Percentiles rank a stretch among this genome's conserved stretches.
phyloP scores from a whole-genome alignment of 2,113 vertebrate genomes.

The Papio anubis region DNA sequence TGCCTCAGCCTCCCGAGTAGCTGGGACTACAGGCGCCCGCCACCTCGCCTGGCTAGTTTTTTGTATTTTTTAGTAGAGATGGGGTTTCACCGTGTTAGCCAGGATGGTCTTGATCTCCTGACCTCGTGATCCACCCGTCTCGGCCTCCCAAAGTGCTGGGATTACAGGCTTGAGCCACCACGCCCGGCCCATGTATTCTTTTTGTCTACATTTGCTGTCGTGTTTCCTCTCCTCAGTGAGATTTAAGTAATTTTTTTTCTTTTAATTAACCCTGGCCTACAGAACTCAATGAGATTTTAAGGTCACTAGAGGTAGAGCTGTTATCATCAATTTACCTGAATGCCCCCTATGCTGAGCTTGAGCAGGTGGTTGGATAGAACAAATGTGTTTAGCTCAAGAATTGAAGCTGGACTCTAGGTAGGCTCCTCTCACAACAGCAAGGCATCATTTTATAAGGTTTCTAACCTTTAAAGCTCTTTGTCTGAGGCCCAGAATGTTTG shows the following conservation, averaged over 20 bases:
- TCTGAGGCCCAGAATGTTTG: slow-evolving; percentile 45
- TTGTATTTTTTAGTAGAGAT: too few species aligned
- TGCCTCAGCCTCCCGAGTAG: too few species aligned
- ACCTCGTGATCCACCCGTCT: too few species aligned
- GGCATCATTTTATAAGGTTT: slow-evolving; percentile 19
- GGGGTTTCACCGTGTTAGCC: too few species aligned
- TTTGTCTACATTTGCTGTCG: background rate
- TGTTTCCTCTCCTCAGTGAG: slow-evolving; percentile 23
- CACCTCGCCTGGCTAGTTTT: too few species aligned
- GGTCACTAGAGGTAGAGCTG: background rate
- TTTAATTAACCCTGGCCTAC: too few species aligned
- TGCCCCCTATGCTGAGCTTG: background rate
- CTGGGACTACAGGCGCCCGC: too few species aligned
- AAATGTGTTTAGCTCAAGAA: slow-evolving; percentile 43
- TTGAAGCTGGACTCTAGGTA: background rate
- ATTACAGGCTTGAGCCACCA: too few species aligned
- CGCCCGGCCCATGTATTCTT: background rate
- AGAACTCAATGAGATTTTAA: background rate
- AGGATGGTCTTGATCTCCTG: too few species aligned
- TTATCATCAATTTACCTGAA: slow-evolving; percentile 37
- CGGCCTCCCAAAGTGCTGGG: too few species aligned
- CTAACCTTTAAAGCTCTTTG: slow-evolving; percentile 11
- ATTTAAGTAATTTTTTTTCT: background rate
- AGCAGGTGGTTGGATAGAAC: slow-evolving; percentile 9
- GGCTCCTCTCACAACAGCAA: background rate